These are phyloP conservation scores for Gasterosteus nipponicus DNA, from an alignment of 2,113 vertebrate genomes.

Conservation along the genomic window DNA sequence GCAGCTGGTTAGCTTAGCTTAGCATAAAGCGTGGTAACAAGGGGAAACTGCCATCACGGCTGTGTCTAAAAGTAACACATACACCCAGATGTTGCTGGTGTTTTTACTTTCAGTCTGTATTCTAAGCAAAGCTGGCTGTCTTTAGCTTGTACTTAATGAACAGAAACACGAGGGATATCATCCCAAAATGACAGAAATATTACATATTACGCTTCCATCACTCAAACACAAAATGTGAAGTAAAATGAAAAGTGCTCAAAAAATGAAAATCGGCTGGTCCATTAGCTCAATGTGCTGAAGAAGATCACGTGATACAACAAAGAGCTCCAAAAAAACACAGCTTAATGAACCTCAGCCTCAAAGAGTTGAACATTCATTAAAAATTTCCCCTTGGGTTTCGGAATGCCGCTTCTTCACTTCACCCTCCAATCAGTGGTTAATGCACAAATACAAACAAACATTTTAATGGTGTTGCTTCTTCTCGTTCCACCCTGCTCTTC, in stretches of 20 bases:
- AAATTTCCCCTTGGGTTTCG: conserved; percentile 10
- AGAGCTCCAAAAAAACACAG: background rate
- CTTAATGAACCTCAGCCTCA: background rate
- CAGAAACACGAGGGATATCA: background rate
- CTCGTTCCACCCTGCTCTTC: conserved; percentile 29
- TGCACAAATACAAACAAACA: conserved; percentile 34
- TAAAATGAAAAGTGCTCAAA: background rate
- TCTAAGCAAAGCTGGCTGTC: background rate
- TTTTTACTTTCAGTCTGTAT: background rate
- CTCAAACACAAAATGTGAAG: too few species aligned
- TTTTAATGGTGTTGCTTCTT: conserved; percentile 22
- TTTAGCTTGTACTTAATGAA: background rate
- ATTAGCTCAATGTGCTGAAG: background rate
- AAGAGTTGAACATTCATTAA: background rate
- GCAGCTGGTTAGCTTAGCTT: conserved; percentile 2
- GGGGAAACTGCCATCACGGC: background rate
- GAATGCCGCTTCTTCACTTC: conserved; percentile 11
- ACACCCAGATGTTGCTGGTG: background rate
- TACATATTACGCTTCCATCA: too few species aligned
- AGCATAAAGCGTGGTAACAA: background rate
- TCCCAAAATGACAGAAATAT: background rate
- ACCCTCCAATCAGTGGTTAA: conserved; percentile 22
- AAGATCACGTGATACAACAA: conserved; percentile 4
- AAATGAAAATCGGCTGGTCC: background rate
- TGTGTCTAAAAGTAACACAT: background rate